Evolutionary conservation across 30 jellyfish, hydroid and myxozoan genomes (phyloP), one percentile per base, ranked within the genome.

Genomic region (Mastigias papua): DNA sequence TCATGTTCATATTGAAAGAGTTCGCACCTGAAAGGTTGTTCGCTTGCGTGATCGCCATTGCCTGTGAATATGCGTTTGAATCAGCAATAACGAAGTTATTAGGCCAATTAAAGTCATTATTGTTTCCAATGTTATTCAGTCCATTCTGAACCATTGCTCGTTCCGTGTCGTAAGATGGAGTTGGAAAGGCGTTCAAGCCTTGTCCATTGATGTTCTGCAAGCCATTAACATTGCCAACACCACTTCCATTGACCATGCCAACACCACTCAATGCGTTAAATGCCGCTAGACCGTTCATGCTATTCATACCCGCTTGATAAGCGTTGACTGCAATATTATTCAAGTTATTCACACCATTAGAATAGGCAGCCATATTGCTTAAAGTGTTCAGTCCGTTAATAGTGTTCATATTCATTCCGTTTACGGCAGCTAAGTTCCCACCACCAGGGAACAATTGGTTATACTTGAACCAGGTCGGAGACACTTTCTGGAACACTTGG

Each of bases 381-480:
- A 94, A 89, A 8, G 97, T 74, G 86, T 78, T 89, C 73, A 94
- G 80, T 27, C 97, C 97, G 54, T 94, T 94, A 50, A 94, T 84
- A 48, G 96, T 93, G 75, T 94, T 94, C 70, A 94, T 84, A 62
- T 96, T 95, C 97, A 94, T 88, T 0, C 96, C 94, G 88, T 89
- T 94, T 58, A 88, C 98, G 37, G 97, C 93, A 25, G 97, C 95
- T 49, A 94, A 60, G 85, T 77, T 88, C 21, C 93, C 86, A 21
- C 92, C 91, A 0, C 95, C 93, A 19, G 97, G 98, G 81, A 94
- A 94, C 4, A 94, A 91, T 48, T 81, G 92, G 90, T 83, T 89
- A 83, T 94, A 94, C 73, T 94, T 94, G 84, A 89, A 94, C 98
- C 98, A 94, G 27, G 98, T 88, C 6, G 98, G 98, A 7, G 98